Conservation (phyloP, 2,888 invertebrate genomes). For the Piscicola geometra region DNA sequence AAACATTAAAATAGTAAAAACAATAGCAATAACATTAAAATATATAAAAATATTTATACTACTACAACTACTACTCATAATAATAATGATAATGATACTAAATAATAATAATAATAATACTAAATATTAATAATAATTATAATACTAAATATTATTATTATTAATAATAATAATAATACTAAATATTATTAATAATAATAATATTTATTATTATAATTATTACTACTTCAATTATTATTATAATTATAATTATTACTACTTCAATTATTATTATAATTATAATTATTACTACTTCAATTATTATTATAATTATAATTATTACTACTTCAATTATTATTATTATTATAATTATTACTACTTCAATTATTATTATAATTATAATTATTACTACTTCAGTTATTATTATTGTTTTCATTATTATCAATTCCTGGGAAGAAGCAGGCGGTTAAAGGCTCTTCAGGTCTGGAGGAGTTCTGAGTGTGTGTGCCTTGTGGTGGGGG, state of each 20-base stretch:
- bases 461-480: neutral
- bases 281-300: neutral
- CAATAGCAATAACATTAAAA: no score
- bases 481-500: no score
- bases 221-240: neutral
- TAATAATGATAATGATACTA: no score
- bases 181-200: neutral
- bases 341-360: no score
- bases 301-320: neutral
- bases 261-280: neutral
- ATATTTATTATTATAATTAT: neutral
- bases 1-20: no score
- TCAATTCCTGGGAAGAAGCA: no score
- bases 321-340: neutral
- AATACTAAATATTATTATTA: no score
- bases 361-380: neutral
- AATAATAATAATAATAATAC: no score
- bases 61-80: no score
- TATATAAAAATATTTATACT: no score
- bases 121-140: no score
- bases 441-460: no score
- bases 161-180: neutral
- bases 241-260: neutral
- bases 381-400: neutral
- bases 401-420: neutral